Base-by-base conservation (phyloP, 2,888 invertebrate species). In the Gortyna flavago region DNA sequence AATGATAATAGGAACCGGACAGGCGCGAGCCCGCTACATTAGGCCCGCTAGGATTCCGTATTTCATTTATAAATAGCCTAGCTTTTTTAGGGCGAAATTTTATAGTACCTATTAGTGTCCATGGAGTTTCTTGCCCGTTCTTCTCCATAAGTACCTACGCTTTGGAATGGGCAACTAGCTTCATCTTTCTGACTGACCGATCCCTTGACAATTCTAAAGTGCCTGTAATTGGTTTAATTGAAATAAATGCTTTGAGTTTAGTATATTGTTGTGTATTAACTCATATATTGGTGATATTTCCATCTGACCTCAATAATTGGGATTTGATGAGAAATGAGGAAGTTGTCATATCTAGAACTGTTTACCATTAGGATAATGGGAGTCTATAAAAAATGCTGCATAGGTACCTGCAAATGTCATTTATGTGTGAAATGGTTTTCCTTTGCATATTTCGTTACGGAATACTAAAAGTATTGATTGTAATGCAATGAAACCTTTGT, bases 401-500 rank as follows among this genome's bases (percentile, higher is more conserved):
- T 32, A 21, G 18, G 16, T 44, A 38, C 29, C 13, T 25, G 2
- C 25, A 18, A 5, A 0, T 18, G 29, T 25, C 0, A 25, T 21
- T 25, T 38, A 25, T 2, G 18, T 38, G 9, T 51, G 16, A 44
- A 57, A 18, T 59, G 1, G 18, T 1, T 32, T 76, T 61, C 16
- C 8, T 62, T 25, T 54, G 16, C 5, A 32, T 68, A 41, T 69
- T 64, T 69, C 4, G 2, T 57, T 79, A 72, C 38, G 44, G 74
- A 69, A 69, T 61, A 54, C 79, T 61, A 44, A 59, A 67, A 65
- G 1, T 7, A 61, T 38, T 59, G n/a, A 51, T 62, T 70, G 48
- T 61, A 64, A 65, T 51, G 41, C 51, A 77, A 66, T 72, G 18
- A 41, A 77, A 69, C 21, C 38, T 35, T 13, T 62, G 25, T 54